Evolutionary conservation across 2,113 vertebrate genomes (phyloP), one percentile per base, ranked within the genome.

Genomic region (Onychostoma macrolepis): DNA sequence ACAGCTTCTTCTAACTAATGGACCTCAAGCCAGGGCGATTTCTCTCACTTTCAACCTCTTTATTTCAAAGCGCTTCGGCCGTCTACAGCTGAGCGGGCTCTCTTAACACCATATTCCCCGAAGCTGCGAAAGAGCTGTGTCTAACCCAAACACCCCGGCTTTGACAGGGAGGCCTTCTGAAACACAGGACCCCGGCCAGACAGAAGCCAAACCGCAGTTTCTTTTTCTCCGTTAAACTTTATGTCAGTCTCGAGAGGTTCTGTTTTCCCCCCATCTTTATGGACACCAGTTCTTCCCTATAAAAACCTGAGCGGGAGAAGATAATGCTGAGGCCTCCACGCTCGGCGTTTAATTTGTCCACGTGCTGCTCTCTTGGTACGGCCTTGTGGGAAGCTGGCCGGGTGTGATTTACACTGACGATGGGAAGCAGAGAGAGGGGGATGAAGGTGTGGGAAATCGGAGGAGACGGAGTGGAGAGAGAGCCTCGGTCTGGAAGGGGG

Each of bases 151-250:
- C 81, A 71, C 43, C 41, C 41, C 11, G 26, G 69, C 61, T 84
- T 89, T 80, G 79, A 80, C 80, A 75, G 61, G 38, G 24, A 79
- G 84, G 41, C n/a, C 69, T 82, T 84, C 74, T 90, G 85, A 13
- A 76, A 80, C 21, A 74, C 61, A 45, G 24, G 83, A 88, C 21
- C 67, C 72, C 41, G 50, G 86, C 80, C 85, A 86, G 86, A 88
- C 38, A 87, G 80, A 87, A 90, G 91, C 91, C 91, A 93, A 91
- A 94, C 92, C 91, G 85, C 89, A 90, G 80, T 91, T 92, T 88
- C 90, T 89, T 87, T 87, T 63, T 84, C 83, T 89, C 69, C 86
- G 84, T 92, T 88, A 91, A 93, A 92, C 80, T 93, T 91, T 91
- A 92, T 89, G 17, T 87, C 81, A 24, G 83, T 83, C 79, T 83